Evolutionary conservation across 2,797 vertebrate species (phyloP).

Genomic region (Novumbra hubbsi): DNA sequence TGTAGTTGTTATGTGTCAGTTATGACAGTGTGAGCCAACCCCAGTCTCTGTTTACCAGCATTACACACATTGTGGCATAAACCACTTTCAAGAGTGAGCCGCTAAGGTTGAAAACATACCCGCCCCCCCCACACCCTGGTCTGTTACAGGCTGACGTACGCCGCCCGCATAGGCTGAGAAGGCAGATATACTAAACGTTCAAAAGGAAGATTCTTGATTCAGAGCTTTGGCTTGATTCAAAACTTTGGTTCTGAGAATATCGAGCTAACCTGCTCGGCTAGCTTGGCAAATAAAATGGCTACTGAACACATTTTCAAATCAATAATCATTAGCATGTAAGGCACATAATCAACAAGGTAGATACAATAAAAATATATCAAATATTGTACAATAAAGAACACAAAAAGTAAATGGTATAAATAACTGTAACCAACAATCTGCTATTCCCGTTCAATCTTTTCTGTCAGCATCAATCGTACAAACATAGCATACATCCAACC

Average conservation of each 20-base stretch:
- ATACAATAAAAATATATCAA: background rate
- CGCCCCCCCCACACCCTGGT: constrained; percentile 43
- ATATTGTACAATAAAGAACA: constrained; percentile 29
- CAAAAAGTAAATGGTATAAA: background rate
- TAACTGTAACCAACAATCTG: background rate
- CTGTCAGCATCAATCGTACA: background rate
- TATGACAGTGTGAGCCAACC: constrained; percentile 13
- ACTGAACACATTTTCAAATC: background rate
- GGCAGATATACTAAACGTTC: constrained; percentile 2
- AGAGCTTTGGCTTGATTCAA: constrained; percentile 40
- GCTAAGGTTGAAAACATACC: constrained; percentile 31
- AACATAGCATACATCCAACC: constrained; percentile 1
- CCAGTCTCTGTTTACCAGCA: constrained; percentile 39
- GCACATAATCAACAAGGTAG: background rate
- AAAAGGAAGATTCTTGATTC: constrained; percentile 20
- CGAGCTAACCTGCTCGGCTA: background rate
- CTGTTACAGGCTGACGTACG: constrained; percentile 53
- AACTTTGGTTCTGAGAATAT: constrained; percentile 23
- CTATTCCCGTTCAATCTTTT: background rate
- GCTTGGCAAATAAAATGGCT: background rate
- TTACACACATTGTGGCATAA: constrained; percentile 47
- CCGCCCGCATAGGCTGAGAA: constrained; percentile 24
- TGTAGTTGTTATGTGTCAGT: constrained; percentile 33
- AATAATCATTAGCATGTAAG: background rate
- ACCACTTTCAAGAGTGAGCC: constrained; percentile 57